Conservation (phyloP, 2,888 invertebrate species). For the Tetramorium bicarinatum region DNA sequence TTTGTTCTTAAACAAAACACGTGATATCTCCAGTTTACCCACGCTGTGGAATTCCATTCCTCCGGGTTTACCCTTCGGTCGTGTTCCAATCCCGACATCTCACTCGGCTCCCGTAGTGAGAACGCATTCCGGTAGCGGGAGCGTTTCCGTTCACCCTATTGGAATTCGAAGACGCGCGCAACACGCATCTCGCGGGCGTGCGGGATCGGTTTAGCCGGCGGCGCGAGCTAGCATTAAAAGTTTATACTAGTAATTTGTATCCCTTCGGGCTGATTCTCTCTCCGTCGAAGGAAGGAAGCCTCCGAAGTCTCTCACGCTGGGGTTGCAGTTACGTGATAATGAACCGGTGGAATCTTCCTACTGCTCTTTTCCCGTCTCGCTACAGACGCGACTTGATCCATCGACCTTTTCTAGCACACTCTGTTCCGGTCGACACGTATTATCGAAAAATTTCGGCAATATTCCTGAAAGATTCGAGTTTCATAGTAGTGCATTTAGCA, state of each 20-base stretch:
- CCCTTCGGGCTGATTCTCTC: slow-evolving; percentile 59
- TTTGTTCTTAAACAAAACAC: background rate
- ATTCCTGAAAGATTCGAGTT: background rate
- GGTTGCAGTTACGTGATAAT: slow-evolving; percentile 77
- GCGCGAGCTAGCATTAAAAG: slow-evolving; percentile 76
- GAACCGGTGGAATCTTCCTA: slow-evolving; percentile 61
- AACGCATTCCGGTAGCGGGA: slow-evolving; percentile 48
- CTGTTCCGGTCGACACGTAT: slow-evolving; percentile 12
- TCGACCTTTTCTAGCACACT: background rate
- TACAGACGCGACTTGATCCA: slow-evolving; percentile 23
- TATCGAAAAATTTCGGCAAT: slow-evolving; percentile 22
- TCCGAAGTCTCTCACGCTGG: slow-evolving; percentile 79
- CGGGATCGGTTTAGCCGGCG: slow-evolving; percentile 64
- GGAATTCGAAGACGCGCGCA: slow-evolving; percentile 67
- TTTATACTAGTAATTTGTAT: slow-evolving; percentile 82
- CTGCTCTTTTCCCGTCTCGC: slow-evolving; percentile 8
- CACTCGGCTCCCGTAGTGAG: slow-evolving; percentile 19
- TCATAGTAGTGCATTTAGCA: background rate
- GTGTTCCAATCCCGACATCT: background rate
- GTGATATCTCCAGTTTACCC: background rate
- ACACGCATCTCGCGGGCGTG: slow-evolving; percentile 74
- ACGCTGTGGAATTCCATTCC: slow-evolving; percentile 18
- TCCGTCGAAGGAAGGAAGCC: slow-evolving; percentile 43
- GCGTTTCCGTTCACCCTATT: slow-evolving; percentile 55
- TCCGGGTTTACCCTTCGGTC: slow-evolving; percentile 7